phyloP scores from a whole-genome alignment of 2,113 vertebrate species.

The Rhinogobius similis region DNA sequence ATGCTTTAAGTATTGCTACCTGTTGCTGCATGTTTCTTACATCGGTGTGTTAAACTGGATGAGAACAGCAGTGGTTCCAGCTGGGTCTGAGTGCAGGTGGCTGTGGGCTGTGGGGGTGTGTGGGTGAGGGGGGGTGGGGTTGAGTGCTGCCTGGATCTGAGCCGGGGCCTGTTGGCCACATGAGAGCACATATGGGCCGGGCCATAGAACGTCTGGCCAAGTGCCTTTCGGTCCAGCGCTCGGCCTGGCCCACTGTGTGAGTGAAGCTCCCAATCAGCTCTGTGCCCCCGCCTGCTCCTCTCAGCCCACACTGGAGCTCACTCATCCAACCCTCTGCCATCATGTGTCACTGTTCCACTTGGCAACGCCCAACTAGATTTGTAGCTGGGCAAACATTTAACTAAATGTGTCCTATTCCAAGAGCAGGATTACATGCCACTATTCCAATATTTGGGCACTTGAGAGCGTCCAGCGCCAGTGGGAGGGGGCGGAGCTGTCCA shows the following conservation, averaged over 20 bases:
- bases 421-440: conserved; percentile 66
- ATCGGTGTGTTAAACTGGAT: not conserved
- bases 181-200: conserved; percentile 58
- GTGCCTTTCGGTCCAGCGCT: conserved; percentile 5
- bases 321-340: conserved; percentile 33
- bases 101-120: conserved; percentile 32
- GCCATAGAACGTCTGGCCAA: conserved; percentile 57
- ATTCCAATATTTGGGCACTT: conserved; percentile 69
- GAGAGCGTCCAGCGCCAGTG: conserved; percentile 23
- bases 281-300: conserved; percentile 14
- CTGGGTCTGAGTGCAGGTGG: conserved; percentile 39
- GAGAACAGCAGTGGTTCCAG: not conserved
- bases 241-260: conserved; percentile 6
- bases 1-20: not conserved
- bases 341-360: conserved; percentile 61
- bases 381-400: conserved; percentile 71
- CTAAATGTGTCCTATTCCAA: conserved; percentile 67
- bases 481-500: conserved; percentile 40
- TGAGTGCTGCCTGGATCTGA: conserved; percentile 52
- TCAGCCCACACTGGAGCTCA: conserved; percentile 28
- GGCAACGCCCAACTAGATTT: conserved; percentile 59
- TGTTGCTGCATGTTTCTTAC: not conserved
- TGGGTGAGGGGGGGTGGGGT: conserved; percentile 21
- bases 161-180: conserved; percentile 50
- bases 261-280: not conserved